phyloP scores from a whole-genome alignment of 2,113 vertebrate species.

The Brachyhypopomus gauderio region DNA sequence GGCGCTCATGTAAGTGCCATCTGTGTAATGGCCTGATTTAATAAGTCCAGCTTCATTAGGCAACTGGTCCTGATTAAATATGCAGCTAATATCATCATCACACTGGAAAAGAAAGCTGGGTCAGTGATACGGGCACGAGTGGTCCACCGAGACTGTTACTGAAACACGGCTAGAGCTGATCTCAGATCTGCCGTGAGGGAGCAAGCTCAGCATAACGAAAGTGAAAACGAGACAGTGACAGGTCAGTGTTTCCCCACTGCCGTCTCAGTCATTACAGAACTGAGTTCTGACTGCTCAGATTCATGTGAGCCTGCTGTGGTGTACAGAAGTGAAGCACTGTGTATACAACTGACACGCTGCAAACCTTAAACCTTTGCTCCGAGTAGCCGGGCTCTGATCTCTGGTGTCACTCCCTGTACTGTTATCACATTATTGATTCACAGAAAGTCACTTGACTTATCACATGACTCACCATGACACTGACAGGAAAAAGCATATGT shows the following conservation, averaged over 20 bases:
- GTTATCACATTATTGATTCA: neutral
- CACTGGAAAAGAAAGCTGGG: conserved; percentile 11
- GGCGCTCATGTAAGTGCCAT: conserved; percentile 43
- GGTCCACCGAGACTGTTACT: neutral
- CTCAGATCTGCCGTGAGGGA: neutral
- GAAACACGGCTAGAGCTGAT: neutral
- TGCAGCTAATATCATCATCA: conserved; percentile 37
- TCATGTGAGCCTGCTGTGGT: neutral
- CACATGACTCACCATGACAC: neutral
- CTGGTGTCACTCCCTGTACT: neutral
- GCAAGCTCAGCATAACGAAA: neutral
- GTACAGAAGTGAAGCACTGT: neutral
- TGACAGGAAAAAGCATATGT: neutral
- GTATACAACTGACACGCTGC: neutral
- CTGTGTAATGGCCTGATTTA: conserved; percentile 38
- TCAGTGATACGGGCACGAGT: neutral
- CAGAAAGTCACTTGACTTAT: neutral
- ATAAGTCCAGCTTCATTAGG: conserved; percentile 42
- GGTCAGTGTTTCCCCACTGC: neutral
- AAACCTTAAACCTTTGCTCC: conserved; percentile 39
- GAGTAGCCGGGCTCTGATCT: neutral
- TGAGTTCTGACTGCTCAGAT: neutral
- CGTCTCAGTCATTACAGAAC: neutral
- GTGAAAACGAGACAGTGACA: neutral
- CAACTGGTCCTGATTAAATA: conserved; percentile 38